These are phyloP conservation scores for Sthenelais limicola DNA, from an alignment of 2,888 invertebrate species.

Conservation along the genomic window DNA sequence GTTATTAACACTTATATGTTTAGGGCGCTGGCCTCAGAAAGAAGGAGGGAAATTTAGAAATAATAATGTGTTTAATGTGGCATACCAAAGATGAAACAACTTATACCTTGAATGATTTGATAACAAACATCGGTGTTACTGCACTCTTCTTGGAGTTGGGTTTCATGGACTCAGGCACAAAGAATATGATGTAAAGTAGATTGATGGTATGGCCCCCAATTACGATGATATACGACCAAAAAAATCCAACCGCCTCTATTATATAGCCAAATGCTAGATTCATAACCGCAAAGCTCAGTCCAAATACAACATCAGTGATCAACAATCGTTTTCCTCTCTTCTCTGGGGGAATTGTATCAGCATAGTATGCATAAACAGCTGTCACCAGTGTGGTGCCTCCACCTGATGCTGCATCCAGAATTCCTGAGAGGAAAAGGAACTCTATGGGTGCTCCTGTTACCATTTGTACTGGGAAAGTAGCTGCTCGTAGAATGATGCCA, in stretches of 20 bases:
- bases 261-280: constrained; percentile 3
- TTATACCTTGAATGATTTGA: constrained; percentile 14
- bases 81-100: background rate
- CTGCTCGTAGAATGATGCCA: background rate
- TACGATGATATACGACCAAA: background rate
- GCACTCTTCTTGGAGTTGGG: background rate
- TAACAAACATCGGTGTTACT: background rate
- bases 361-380: constrained; percentile 15
- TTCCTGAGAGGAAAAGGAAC: background rate
- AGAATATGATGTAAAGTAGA: background rate
- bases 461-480: background rate
- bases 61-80: no score
- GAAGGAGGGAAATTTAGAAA: no score
- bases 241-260: background rate
- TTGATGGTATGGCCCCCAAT: constrained; percentile 6
- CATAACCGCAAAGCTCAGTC: background rate
- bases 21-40: no score
- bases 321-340: background rate
- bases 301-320: background rate
- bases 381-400: background rate
- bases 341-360: constrained; percentile 15
- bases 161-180: constrained; percentile 5
- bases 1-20: no score
- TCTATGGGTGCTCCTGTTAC: background rate
- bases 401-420: background rate